Percentiles rank a stretch among this genome's conserved stretches.
These are phyloP conservation scores for Dendrocincla fuliginosa DNA, from an alignment of 2,797 vertebrate species.

Conservation along the genomic window DNA sequence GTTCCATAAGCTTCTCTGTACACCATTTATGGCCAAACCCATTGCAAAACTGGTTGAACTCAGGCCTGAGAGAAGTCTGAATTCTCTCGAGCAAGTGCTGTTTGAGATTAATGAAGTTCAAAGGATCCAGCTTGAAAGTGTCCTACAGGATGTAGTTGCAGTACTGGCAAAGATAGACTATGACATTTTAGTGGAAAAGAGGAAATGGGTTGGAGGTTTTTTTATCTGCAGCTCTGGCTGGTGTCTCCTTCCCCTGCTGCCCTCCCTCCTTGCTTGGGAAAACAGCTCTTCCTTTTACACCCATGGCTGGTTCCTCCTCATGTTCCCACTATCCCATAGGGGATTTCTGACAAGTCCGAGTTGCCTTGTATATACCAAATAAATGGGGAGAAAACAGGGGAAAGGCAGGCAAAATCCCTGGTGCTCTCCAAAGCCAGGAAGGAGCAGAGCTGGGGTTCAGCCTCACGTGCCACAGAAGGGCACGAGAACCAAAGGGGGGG, in stretches of 20 bases:
- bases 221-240: not conserved
- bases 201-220: not conserved
- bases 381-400: not conserved
- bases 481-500: not conserved
- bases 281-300: not conserved
- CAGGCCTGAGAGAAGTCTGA: not conserved
- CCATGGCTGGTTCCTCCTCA: rapidly evolving
- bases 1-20: not conserved
- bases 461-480: not conserved
- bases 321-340: rapidly evolving
- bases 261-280: not conserved
- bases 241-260: not conserved
- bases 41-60: not conserved
- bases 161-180: not conserved
- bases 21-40: not conserved
- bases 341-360: not conserved
- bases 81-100: not conserved
- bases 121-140: not conserved
- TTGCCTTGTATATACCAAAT: not conserved
- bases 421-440: not conserved
- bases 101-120: not conserved
- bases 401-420: not conserved
- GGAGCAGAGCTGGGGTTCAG: not conserved
- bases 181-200: not conserved
- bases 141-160: not conserved